Percentiles rank a stretch among this genome's conserved stretches.
phyloP scores from a whole-genome alignment of 2,888 invertebrate genomes.

The Chalcosyrphus nemorum region DNA sequence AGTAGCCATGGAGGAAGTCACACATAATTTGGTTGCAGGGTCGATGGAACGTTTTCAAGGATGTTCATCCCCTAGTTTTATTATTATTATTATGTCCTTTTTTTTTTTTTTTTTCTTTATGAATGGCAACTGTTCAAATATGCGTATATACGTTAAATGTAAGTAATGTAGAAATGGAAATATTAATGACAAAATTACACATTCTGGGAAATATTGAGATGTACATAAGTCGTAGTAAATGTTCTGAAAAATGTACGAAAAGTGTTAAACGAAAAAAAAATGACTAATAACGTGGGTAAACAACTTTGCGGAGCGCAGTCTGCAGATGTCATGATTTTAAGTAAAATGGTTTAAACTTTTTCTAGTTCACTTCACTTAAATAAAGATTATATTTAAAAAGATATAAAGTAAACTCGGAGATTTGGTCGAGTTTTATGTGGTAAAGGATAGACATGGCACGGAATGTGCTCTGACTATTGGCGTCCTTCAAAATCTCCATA shows the following conservation, averaged over 20 bases:
- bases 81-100: not conserved
- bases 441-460: too few species aligned
- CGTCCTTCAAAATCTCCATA: too few species aligned
- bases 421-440: too few species aligned
- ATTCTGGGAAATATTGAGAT: constrained; percentile 43
- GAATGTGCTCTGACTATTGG: too few species aligned
- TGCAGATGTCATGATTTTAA: constrained; percentile 34
- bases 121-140: constrained; percentile 61
- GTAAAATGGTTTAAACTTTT: not conserved
- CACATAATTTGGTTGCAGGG: not conserved
- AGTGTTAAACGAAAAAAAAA: constrained; percentile 26
- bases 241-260: constrained; percentile 4
- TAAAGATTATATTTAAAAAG: too few species aligned
- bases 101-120: constrained; percentile 17
- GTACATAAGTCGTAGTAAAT: not conserved
- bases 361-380: not conserved
- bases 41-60: constrained; percentile 21
- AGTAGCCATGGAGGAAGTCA: constrained; percentile 22
- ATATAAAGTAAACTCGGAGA: too few species aligned
- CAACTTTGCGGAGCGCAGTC: not conserved
- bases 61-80: constrained; percentile 60
- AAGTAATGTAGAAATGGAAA: constrained; percentile 34
- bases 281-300: constrained; percentile 35
- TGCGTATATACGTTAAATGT: constrained; percentile 15
- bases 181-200: constrained; percentile 37